Evolutionary conservation across 2,888 invertebrate species (phyloP), one percentile per base, ranked within the genome.

Genomic region (Quadriops clusia): DNA sequence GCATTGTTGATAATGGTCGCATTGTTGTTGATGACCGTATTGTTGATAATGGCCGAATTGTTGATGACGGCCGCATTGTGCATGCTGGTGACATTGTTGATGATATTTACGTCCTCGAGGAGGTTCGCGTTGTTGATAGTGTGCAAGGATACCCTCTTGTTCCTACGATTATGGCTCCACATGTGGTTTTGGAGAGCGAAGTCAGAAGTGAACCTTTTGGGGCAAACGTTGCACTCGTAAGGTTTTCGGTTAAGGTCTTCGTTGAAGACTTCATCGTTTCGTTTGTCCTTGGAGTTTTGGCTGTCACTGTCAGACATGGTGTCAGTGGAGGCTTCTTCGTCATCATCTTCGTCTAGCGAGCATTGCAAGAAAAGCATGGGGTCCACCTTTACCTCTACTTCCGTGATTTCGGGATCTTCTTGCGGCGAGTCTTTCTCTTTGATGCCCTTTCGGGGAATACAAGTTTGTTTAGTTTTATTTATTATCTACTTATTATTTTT

Each of bases 331-430:
- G 36, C 35, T n/a, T 41, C 39, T 15, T 37, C 34, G 14, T 42
- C 37, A 23, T 36, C 36, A 11, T 44, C 43, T 5, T 46, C 43
- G 3, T 39, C 41, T 8, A 67, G 59, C 41, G 68, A 57, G 30
- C 60, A 73, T 44, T 75, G 72, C 24, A 77, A 54, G 43, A 77
- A 71, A 50, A 75, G 60, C 74, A 77, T 76, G 3, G 78, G 77
- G 52, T 78, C 78, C 1, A 78, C 68, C 50, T 67, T 69, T 1
- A 78, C 70, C 61, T 78, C 77, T 67, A 78, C 70, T 58, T 74
- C 67, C 29, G 66, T 67, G 28, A 61, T 54, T 49, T 58, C 58
- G 30, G 46, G 37, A 33, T 57, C 56, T 30, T 41, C 36, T 25
- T 40, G 24, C 29, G 31, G 33, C 13, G 17, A 34, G 23, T 29